Conservation (phyloP, 2,797 vertebrate genomes). For the Amphiprion clarkii region DNA sequence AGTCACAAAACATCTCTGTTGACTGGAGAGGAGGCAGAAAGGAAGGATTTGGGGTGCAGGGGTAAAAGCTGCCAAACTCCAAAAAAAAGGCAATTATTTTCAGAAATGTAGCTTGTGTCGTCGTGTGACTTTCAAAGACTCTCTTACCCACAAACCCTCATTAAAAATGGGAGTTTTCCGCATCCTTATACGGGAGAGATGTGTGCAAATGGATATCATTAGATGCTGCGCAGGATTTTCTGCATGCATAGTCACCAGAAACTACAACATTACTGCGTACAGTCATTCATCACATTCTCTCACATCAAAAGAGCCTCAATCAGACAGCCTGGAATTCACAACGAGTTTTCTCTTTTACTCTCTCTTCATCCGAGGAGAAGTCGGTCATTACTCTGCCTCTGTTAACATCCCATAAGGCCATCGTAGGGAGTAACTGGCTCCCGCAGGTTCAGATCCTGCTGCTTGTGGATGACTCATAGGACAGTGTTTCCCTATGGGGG, state of each 20-base stretch:
- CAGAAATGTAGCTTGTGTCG: conserved; percentile 28
- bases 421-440: conserved; percentile 46
- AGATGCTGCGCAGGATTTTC: conserved; percentile 26
- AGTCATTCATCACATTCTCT: conserved; percentile 25
- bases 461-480: conserved; percentile 65
- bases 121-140: conserved; percentile 32
- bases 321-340: conserved; percentile 33
- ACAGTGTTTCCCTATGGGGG: conserved; percentile 47
- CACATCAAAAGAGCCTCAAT: conserved; percentile 47
- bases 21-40: conserved; percentile 46
- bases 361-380: conserved; percentile 28
- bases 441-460: conserved; percentile 57
- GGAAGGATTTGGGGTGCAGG: conserved; percentile 47
- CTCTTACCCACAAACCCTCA: conserved; percentile 28
- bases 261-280: too few relatives aligned
- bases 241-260: background rate
- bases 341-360: conserved; percentile 29
- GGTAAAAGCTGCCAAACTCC: conserved; percentile 50
- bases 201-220: background rate
- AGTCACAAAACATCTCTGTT: conserved; percentile 56
- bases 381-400: conserved; percentile 60
- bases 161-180: conserved; percentile 21
- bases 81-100: conserved; percentile 43
- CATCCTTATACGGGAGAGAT: background rate
- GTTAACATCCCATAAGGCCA: conserved; percentile 52